Percentiles rank a stretch among this genome's conserved stretches.
These are phyloP conservation scores for Merodon equestris DNA, from an alignment of 2,888 invertebrate genomes.

Conservation along the genomic window DNA sequence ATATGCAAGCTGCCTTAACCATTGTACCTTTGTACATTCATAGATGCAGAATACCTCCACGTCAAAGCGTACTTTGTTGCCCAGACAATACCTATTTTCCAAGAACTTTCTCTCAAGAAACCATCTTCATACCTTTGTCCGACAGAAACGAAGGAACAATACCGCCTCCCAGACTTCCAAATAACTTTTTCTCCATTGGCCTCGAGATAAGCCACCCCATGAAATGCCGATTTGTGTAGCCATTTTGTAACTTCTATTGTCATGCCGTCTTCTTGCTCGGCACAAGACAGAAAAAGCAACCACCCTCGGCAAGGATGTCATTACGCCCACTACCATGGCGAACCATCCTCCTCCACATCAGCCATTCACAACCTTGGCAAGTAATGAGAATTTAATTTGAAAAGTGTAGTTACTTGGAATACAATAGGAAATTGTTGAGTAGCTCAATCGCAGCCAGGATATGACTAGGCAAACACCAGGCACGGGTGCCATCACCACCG, in stretches of 20 bases:
- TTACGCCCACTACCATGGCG: background rate
- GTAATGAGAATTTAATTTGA: slow-evolving; percentile 58
- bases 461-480: slow-evolving; percentile 18
- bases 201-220: slow-evolving; percentile 25
- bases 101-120: too few relatives aligned
- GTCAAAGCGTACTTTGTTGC: too few relatives aligned
- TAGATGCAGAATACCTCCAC: too few relatives aligned
- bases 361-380: slow-evolving; percentile 14
- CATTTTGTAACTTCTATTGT: slow-evolving; percentile 62
- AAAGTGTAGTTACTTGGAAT: slow-evolving; percentile 35
- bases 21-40: too few relatives aligned
- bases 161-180: too few relatives aligned
- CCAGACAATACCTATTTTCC: too few relatives aligned
- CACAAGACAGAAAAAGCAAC: slow-evolving; percentile 11
- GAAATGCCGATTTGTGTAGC: slow-evolving; percentile 52
- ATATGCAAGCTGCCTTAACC: too few relatives aligned
- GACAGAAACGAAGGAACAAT: too few relatives aligned
- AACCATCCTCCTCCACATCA: background rate
- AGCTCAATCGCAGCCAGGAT: slow-evolving; percentile 62
- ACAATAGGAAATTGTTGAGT: slow-evolving; percentile 66
- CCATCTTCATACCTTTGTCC: too few relatives aligned
- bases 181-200: slow-evolving; percentile 24
- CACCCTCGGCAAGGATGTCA: slow-evolving; percentile 17
- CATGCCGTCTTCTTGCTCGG: slow-evolving; percentile 21
- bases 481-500: slow-evolving; percentile 19